Percentiles rank a stretch among this genome's conserved stretches.
These are phyloP conservation scores for Cyanistes caeruleus DNA, from an alignment of 2,113 vertebrate genomes.

Conservation along the genomic window DNA sequence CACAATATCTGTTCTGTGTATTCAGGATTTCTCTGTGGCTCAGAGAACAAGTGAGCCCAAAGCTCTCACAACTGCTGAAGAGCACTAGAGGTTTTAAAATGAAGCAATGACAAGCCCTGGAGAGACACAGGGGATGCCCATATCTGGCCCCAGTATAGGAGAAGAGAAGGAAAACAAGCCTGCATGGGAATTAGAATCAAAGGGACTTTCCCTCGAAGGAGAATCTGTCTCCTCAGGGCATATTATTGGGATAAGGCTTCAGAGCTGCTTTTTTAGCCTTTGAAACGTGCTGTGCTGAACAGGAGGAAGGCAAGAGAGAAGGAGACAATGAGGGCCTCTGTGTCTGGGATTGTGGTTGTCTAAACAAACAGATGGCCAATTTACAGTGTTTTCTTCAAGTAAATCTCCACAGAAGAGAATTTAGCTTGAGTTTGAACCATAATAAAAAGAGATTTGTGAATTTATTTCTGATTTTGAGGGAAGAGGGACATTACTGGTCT, in stretches of 20 bases:
- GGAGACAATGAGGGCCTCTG: neutral
- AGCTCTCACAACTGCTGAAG: constrained; percentile 15
- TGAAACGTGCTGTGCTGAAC: neutral
- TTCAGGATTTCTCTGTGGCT: constrained; percentile 49
- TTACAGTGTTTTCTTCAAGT: neutral
- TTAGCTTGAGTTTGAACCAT: neutral
- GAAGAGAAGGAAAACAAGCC: neutral
- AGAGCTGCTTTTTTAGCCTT: neutral
- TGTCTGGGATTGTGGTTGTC: neutral
- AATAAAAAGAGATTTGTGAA: neutral
- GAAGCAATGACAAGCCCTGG: neutral
- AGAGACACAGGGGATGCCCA: neutral
- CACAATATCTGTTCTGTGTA: constrained; percentile 30
- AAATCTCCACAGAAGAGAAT: neutral
- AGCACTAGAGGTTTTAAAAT: neutral
- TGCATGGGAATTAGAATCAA: neutral
- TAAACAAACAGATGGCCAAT: neutral
- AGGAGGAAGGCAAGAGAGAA: accelerated
- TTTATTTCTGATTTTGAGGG: neutral
- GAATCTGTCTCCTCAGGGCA: neutral
- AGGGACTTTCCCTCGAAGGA: neutral
- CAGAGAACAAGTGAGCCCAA: constrained; percentile 31
- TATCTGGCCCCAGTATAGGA: neutral
- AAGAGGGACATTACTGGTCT: neutral
- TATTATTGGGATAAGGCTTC: neutral